Percentiles rank a stretch among this genome's conserved stretches.
phyloP scores from a whole-genome alignment of 2,113 vertebrate genomes.

The Rhabdomys dilectus region DNA sequence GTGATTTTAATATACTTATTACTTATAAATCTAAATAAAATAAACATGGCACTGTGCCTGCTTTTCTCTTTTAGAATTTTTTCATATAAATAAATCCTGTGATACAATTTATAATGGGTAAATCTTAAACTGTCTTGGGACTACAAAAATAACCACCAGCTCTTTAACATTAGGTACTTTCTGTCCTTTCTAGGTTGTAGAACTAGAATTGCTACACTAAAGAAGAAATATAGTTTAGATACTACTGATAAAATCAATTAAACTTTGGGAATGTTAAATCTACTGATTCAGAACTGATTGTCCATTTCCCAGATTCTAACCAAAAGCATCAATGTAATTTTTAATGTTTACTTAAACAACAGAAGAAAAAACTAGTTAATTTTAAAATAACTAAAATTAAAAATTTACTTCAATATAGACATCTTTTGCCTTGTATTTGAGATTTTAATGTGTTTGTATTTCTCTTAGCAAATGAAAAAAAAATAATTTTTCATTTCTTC shows the following conservation, averaged over 20 bases:
- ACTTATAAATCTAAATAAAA: not conserved
- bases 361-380: not conserved
- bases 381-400: not conserved
- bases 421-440: not conserved
- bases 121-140: not conserved
- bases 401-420: not conserved
- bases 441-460: not conserved
- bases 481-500: not conserved
- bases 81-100: not conserved
- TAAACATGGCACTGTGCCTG: not conserved
- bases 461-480: not conserved
- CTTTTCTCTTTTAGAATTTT: not conserved
- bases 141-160: not conserved
- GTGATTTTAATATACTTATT: not conserved
- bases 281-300: conserved; percentile 16
- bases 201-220: not conserved
- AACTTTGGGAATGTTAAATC: not conserved
- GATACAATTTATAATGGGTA: not conserved
- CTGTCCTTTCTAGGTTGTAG: not conserved
- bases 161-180: not conserved
- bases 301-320: not conserved
- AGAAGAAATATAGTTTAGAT: not conserved
- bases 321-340: not conserved
- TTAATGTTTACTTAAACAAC: not conserved
- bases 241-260: not conserved